Evolutionary conservation across 2,797 vertebrate genomes (phyloP).

Genomic region (Sebastes jordani): DNA sequence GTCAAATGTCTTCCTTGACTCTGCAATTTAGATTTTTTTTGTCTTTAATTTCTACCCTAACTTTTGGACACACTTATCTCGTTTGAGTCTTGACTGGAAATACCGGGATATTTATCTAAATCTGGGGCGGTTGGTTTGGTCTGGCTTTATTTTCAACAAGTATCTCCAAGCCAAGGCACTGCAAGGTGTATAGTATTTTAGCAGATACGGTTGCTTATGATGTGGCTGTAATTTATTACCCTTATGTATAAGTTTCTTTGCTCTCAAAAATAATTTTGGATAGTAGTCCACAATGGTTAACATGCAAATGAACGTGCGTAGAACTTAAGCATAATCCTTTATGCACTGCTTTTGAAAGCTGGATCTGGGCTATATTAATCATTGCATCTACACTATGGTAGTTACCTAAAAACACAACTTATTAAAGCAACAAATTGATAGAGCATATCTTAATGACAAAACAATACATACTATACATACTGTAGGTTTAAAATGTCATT

Average conservation of each 20-base stretch:
- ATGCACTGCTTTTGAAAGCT: not conserved
- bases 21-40: slow-evolving; percentile 4
- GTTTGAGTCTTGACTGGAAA: not conserved
- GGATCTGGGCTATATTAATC: not conserved
- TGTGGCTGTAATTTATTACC: not conserved
- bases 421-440: not conserved
- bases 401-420: not conserved
- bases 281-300: not conserved
- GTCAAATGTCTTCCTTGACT: slow-evolving; percentile 22
- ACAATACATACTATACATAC: not conserved
- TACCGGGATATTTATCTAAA: not conserved
- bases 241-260: not conserved
- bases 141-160: not conserved
- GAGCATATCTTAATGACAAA: not conserved
- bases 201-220: not conserved
- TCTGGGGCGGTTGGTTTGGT: not conserved
- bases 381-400: not conserved
- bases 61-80: not conserved
- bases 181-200: not conserved
- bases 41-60: not conserved
- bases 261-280: not conserved
- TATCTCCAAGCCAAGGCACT: not conserved
- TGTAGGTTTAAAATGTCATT: not conserved
- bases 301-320: not conserved
- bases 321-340: not conserved